These are phyloP conservation scores for Exaiptasia diaphana DNA, from an alignment of 64 coral and sea anemone genomes.

Conservation along the genomic window DNA sequence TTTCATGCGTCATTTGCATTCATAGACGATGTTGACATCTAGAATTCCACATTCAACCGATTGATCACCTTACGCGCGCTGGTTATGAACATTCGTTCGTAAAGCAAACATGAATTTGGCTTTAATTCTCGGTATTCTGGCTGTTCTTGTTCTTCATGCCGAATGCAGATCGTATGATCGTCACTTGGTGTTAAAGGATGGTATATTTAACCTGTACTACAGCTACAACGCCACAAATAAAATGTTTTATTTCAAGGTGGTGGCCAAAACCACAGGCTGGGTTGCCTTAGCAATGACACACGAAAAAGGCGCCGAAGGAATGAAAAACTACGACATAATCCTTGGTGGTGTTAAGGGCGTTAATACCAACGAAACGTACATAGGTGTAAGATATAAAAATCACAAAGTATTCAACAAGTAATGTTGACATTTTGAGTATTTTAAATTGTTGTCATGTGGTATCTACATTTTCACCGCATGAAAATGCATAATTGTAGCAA, in stretches of 20 bases:
- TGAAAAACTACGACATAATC: slow-evolving; percentile 26
- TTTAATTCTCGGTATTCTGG: too few species aligned
- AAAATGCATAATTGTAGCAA: too few species aligned
- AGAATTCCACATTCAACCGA: too few species aligned
- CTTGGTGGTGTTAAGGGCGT: slow-evolving; percentile 10
- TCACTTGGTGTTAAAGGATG: neutral
- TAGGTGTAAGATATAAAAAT: too few species aligned
- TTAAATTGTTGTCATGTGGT: too few species aligned
- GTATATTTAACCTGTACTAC: neutral
- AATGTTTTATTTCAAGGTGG: slow-evolving; percentile 40
- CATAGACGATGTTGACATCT: too few species aligned
- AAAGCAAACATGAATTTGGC: too few species aligned
- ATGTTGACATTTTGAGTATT: neutral
- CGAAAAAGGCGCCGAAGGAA: neutral
- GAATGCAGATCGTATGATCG: neutral
- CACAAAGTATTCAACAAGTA: neutral
- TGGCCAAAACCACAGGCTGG: slow-evolving; percentile 16
- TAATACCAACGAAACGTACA: neutral
- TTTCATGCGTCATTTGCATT: too few species aligned
- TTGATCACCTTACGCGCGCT: too few species aligned
- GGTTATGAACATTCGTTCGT: too few species aligned
- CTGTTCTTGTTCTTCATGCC: neutral
- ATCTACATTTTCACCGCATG: too few species aligned
- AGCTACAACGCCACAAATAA: neutral
- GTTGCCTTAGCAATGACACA: slow-evolving; percentile 25